Base-by-base conservation (phyloP, 2,797 vertebrate genomes). In the Sciurus vulgaris region DNA sequence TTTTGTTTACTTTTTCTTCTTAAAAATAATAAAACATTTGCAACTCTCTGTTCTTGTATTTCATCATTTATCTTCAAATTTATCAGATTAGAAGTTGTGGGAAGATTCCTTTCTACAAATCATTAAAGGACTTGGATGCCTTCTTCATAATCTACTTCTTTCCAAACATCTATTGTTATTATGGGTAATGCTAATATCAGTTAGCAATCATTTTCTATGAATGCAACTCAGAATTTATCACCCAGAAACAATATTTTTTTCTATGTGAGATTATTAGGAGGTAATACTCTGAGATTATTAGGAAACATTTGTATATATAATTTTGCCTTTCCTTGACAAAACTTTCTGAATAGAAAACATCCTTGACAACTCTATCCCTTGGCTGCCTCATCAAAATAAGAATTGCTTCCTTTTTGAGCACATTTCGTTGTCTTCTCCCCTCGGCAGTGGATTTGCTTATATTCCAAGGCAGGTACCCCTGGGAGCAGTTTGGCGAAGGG, bases 11-110 rank as follows among this genome's bases (percentile, higher is more conserved):
- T 56, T 7, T 17, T 28, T 15, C 17, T 41, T 10, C 3, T 20
- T 28, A 28, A 24, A 41, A 41, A 76, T 54, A 24, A 59, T 10
- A 22, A n/a, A 73, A 67, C 14, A 20, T n/a, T 79, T 89, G 22
- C 44, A 44, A 4, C 13, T 77, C 86, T 90, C 11, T 74, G 18
- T 69, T 69, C 63, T 67, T n/a, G 26, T 7, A 67, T 72, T 86
- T 90, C 47, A 69, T 67, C 1, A 59, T 72, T 81, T 65, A 93
- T 44, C n/a, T 95, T 91, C 69, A 78, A 41, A 91, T 30, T 78
- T 26, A 56, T 56, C 54, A 56, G 17, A 56, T 22, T 56, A 8
- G 54, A 56, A 22, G 49, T 22, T 56, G 20, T 56, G 3, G 6
- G 20, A 56, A 61, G 22, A 73, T 78, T 76, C 15, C 33, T 86